A percentile compares a stretch with the other conserved stretches of the same genome.
These are phyloP conservation scores for Alcedo atthis DNA, from an alignment of 2,797 vertebrate species.

Conservation along the genomic window DNA sequence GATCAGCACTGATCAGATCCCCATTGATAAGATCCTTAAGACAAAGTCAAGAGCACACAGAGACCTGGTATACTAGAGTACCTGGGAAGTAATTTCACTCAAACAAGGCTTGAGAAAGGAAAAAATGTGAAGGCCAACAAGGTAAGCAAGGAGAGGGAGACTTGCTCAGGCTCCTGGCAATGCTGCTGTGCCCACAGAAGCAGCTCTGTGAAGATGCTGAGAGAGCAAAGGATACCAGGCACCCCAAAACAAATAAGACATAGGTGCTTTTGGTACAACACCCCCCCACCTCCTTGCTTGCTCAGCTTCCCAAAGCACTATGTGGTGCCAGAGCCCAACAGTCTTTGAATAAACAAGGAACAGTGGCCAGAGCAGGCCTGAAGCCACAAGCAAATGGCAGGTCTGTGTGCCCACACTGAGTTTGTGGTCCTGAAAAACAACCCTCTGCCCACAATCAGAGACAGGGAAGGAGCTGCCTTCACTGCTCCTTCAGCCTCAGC, in stretches of 20 bases:
- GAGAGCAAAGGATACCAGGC: not conserved
- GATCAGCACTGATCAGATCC: not conserved
- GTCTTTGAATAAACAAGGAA: not conserved
- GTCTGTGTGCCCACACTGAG: not conserved
- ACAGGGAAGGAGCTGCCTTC: not conserved
- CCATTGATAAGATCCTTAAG: not conserved
- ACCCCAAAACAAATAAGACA: not conserved
- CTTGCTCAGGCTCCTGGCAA: not conserved
- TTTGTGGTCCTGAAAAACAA: not conserved
- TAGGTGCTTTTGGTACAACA: not conserved
- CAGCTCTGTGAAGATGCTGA: not conserved
- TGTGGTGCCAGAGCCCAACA: not conserved
- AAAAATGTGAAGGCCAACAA: not conserved
- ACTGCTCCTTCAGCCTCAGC: not conserved
- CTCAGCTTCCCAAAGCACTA: not conserved
- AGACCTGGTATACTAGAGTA: not conserved
- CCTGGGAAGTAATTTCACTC: not conserved
- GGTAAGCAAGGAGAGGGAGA: not conserved
- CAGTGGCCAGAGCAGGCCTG: not conserved
- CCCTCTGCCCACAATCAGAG: not conserved
- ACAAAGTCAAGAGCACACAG: not conserved
- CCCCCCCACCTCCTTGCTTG: not conserved
- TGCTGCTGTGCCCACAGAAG: not conserved
- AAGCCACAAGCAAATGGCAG: slow-evolving; percentile 2
- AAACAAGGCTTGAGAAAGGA: not conserved